Evolutionary conservation across 2,797 vertebrate genomes (phyloP).

Genomic region (Caiman crocodilus): DNA sequence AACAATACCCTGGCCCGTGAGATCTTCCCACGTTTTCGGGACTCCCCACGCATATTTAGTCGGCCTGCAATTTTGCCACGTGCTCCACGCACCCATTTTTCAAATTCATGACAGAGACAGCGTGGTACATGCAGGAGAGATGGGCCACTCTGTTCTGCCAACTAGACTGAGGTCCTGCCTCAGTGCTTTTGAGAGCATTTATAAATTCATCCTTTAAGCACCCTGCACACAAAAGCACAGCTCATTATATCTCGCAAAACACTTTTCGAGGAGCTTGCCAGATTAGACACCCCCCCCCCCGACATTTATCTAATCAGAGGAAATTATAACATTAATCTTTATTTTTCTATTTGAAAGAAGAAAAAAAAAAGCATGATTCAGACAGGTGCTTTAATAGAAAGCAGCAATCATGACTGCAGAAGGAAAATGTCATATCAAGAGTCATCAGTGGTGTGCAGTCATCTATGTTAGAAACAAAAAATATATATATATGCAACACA

Average conservation of each 20-base stretch:
- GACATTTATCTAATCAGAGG: slow-evolving; percentile 49
- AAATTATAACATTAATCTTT: slow-evolving; percentile 28
- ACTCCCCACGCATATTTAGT: not conserved
- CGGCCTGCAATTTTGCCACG: not conserved
- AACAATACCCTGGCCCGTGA: not conserved
- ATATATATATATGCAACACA: not conserved
- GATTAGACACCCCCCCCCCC: slow-evolving; percentile 15
- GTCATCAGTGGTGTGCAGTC: not conserved
- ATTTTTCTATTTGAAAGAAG: not conserved
- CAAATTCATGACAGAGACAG: not conserved
- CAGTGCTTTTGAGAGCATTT: not conserved
- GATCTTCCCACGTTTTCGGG: no score
- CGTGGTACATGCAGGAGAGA: not conserved
- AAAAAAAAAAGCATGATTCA: slow-evolving; percentile 34
- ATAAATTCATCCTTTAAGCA: not conserved
- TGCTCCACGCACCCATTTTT: not conserved
- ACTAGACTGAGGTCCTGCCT: not conserved
- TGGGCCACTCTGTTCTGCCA: not conserved
- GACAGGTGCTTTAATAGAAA: slow-evolving; percentile 40
- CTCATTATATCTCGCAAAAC: not conserved
- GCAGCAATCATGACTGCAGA: not conserved
- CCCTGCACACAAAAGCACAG: not conserved
- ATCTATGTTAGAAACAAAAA: not conserved
- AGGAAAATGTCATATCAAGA: not conserved
- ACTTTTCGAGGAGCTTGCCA: not conserved